Conservation (phyloP, 1,140 invertebrate species). For the Calephelis nemesis region DNA sequence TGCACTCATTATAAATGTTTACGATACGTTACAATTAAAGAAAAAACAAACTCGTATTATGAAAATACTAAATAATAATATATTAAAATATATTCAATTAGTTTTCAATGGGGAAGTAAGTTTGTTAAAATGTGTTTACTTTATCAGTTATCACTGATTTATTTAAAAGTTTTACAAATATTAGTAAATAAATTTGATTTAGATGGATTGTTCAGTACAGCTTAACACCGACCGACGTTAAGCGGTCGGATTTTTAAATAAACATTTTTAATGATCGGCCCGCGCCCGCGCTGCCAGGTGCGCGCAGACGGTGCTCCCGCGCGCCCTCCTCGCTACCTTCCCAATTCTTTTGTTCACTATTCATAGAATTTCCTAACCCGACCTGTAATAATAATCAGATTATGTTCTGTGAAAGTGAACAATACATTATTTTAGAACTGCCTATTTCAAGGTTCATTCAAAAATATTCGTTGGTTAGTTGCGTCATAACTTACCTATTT, state of each 20-base stretch:
- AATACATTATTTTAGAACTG: conserved; percentile 8
- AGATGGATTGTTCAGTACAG: conserved; percentile 45
- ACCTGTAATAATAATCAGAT: conserved; percentile 55
- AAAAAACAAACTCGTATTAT: no score
- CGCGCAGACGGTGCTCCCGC: conserved; percentile 61
- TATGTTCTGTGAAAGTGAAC: conserved; percentile 36
- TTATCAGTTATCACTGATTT: no score
- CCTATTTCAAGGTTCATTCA: background rate
- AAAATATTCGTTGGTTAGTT: no score
- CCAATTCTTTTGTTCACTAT: conserved; percentile 71
- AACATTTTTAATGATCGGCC: conserved; percentile 77
- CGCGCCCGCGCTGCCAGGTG: conserved; percentile 69
- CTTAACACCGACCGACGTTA: conserved; percentile 50
- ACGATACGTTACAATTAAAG: no score
- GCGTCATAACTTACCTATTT: no score
- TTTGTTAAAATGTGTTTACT: no score
- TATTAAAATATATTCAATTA: no score
- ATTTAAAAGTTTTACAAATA: no score
- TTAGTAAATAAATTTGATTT: background rate
- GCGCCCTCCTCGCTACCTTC: conserved; percentile 39
- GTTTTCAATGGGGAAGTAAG: no score
- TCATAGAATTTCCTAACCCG: conserved; percentile 59
- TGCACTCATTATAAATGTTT: no score
- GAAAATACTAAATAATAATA: no score
- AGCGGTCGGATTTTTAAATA: conserved; percentile 79